Evolutionary conservation across 2,113 vertebrate species (phyloP).

Genomic region (Prunella himalayana): DNA sequence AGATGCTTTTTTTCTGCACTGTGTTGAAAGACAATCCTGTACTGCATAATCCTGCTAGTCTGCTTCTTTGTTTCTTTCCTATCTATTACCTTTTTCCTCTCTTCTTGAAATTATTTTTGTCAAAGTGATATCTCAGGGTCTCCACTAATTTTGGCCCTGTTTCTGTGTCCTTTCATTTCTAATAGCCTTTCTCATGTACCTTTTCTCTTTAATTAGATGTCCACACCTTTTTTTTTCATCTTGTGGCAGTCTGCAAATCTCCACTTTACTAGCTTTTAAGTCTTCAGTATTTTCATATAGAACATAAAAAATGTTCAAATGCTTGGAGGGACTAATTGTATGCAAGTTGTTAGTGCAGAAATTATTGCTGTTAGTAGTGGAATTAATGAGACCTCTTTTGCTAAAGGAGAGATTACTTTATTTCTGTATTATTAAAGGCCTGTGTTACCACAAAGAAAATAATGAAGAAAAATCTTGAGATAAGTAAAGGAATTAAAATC

Average conservation of each 20-base stretch:
- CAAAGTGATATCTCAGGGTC: background rate
- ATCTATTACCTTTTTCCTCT: background rate
- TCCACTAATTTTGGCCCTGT: background rate
- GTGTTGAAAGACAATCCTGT: background rate
- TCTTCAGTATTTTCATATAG: background rate
- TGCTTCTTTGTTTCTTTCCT: background rate
- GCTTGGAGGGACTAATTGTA: background rate
- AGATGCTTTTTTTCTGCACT: background rate
- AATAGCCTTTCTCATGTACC: background rate
- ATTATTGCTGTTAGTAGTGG: background rate
- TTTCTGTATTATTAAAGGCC: background rate
- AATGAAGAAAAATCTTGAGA: background rate
- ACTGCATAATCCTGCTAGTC: background rate
- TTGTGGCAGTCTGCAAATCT: background rate
- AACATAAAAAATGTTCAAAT: background rate
- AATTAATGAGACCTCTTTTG: background rate
- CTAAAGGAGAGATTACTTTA: background rate
- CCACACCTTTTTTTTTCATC: accelerated
- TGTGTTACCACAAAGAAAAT: background rate
- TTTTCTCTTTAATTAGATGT: background rate
- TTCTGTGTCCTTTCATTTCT: background rate
- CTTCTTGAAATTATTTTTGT: background rate
- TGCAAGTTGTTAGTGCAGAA: background rate
- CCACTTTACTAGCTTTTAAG: background rate
- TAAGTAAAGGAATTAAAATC: background rate